Base-by-base conservation (phyloP, 2,888 invertebrate genomes). In the Hirtodrosophila duncani region DNA sequence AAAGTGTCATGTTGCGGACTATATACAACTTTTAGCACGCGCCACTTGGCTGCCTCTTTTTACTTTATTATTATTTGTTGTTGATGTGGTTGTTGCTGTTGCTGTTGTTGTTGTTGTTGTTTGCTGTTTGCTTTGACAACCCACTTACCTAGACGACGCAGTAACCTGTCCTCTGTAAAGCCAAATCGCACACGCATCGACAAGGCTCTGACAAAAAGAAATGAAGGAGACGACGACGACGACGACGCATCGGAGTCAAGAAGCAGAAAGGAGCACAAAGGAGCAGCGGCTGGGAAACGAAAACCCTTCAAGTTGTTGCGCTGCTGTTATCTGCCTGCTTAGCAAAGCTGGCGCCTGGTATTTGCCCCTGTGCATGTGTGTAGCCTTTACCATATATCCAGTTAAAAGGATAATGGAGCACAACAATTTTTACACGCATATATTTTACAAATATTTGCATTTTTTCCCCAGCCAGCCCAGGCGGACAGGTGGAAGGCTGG, bases 341-440 rank as follows among this genome's bases (percentile, higher is more conserved):
- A 70, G 75, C 51, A 67, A 63, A 33, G 27, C 20, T 34, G 50
- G 78, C 59, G 67, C 42, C 55, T 63, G 63, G 75, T 78, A 74
- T 69, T 72, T 77, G 67, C 31, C 45, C 30, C 37, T 42, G 17
- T 20, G 44, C 46, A 41, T 51, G 48, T 51, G 42, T 56, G 42
- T 60, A 39, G 60, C 59, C 39, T 30, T 52, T 51, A 65, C 62
- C 48, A 59, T 67, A 80, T 78, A 82, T 81, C 60, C 75, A 81
- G 80, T 79, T 81, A 77, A 77, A 77, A 77, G 82, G 81, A 77
- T 81, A 77, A 77, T 74, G 72, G 72, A 81, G 81, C 75, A 81
- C 81, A 81, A 81, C 81, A 75, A 81, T 77, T 77, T 81, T 77
- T 77, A 77, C 81, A 72, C 77, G 82, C 82, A 77, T 80, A 82